These are phyloP conservation scores for Denticeps clupeoides DNA, from an alignment of 2,797 vertebrate genomes.

Conservation along the genomic window DNA sequence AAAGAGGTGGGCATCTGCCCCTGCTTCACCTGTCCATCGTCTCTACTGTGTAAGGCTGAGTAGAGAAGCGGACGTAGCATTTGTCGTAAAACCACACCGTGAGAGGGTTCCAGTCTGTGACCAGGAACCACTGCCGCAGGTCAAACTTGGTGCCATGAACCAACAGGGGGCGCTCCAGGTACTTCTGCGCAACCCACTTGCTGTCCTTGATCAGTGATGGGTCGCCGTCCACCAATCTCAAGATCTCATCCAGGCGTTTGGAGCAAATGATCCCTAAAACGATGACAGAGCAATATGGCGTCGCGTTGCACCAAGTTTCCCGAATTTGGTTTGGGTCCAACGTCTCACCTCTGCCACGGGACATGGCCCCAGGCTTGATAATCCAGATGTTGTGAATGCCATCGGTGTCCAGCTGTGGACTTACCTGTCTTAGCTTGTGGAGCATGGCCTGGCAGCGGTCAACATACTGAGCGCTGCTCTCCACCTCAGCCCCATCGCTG, in stretches of 20 bases:
- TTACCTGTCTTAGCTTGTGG: constrained; percentile 42
- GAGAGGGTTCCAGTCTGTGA: constrained; percentile 88
- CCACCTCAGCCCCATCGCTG: constrained; percentile 55
- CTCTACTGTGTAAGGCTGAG: constrained; percentile 70
- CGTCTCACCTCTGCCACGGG: constrained; percentile 73
- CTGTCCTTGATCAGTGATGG: constrained; percentile 47
- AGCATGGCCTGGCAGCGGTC: constrained; percentile 55
- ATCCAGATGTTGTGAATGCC: constrained; percentile 79
- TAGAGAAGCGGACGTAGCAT: constrained; percentile 88
- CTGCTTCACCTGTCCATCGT: constrained; percentile 65
- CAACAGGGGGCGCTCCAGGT: constrained; percentile 76
- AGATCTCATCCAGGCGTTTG: constrained; percentile 66
- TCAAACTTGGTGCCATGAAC: constrained; percentile 85
- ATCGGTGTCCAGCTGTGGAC: constrained; percentile 74
- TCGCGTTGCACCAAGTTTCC: too few species aligned
- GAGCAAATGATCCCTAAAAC: constrained; percentile 67
- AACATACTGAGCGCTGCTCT: constrained; percentile 32
- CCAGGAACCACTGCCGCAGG: constrained; percentile 87
- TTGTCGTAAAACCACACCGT: constrained; percentile 84
- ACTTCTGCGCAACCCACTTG: constrained; percentile 91
- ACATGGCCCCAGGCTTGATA: constrained; percentile 81
- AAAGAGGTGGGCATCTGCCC: too few species aligned
- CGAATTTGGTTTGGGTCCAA: too few species aligned
- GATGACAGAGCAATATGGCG: background rate
- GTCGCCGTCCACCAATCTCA: constrained; percentile 55